Conservation (phyloP, 1,140 invertebrate species). For the Bicyclus anynana region DNA sequence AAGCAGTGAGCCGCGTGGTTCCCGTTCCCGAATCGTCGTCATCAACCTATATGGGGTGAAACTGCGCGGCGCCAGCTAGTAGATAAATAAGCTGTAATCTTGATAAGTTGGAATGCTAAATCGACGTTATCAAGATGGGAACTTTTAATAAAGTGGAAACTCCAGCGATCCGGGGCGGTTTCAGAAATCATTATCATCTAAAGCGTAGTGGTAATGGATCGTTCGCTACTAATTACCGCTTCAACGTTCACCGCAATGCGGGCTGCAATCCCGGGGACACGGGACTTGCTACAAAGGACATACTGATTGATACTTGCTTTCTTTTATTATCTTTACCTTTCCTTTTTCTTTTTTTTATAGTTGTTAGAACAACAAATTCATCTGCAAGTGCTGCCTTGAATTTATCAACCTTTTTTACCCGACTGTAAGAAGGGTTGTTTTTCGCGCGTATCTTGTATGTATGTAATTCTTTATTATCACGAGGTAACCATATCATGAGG, state of each 20-base stretch:
- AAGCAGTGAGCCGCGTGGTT: too few species aligned
- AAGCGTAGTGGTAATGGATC: constrained; percentile 1
- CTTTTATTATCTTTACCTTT: neutral
- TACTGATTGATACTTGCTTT: neutral
- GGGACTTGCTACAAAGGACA: neutral
- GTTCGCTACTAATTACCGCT: constrained; percentile 8
- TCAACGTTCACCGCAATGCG: constrained; percentile 4
- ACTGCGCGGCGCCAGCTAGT: too few species aligned
- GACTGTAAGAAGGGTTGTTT: too few species aligned
- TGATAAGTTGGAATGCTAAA: neutral
- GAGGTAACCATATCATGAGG: too few species aligned
- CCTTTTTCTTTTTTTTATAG: too few species aligned
- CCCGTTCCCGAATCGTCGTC: too few species aligned
- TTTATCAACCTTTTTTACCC: too few species aligned
- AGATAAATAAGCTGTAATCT: neutral
- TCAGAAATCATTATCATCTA: constrained; percentile 3
- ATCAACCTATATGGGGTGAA: too few species aligned
- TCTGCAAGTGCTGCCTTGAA: too few species aligned
- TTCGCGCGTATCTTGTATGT: too few species aligned
- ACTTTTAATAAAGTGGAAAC: neutral
- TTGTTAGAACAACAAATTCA: too few species aligned
- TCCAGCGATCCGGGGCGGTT: neutral
- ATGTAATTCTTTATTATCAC: too few species aligned
- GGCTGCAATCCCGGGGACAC: neutral
- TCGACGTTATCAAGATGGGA: neutral